Evolutionary conservation across 1,140 invertebrate genomes (phyloP).

Genomic region (Drosophila miranda): DNA sequence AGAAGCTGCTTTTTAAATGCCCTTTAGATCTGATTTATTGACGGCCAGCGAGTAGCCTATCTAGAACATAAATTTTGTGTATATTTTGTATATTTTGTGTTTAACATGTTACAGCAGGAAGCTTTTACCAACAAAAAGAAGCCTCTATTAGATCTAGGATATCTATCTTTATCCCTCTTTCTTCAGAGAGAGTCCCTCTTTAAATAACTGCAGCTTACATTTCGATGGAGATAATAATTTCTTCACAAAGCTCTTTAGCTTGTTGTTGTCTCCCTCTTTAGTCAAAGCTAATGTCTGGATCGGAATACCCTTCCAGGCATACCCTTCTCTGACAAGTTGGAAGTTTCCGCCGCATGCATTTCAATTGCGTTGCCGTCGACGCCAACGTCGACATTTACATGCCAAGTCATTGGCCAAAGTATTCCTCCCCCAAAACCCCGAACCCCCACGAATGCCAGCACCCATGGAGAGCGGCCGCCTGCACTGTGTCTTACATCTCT

Average conservation of each 20-base stretch:
- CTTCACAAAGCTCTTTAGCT: too few relatives aligned
- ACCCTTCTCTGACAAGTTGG: slow-evolving; percentile 50
- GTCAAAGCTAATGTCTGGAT: slow-evolving; percentile 8
- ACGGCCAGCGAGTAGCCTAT: too few relatives aligned
- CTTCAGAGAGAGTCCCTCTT: too few relatives aligned
- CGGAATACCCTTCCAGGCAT: slow-evolving; percentile 23
- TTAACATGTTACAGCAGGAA: too few relatives aligned
- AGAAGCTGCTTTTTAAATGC: slow-evolving; percentile 7
- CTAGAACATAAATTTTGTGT: too few relatives aligned
- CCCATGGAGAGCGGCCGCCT: slow-evolving; percentile 10
- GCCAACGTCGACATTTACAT: slow-evolving; percentile 75
- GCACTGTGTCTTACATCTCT: slow-evolving; percentile 73
- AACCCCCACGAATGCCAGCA: background rate
- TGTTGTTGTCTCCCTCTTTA: too few relatives aligned
- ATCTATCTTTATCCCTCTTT: too few relatives aligned
- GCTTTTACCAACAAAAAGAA: too few relatives aligned
- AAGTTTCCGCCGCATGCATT: slow-evolving; percentile 70
- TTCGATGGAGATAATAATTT: too few relatives aligned
- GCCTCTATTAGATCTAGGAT: too few relatives aligned
- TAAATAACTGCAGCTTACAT: too few relatives aligned
- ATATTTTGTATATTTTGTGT: too few relatives aligned
- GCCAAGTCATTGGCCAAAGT: slow-evolving; percentile 67
- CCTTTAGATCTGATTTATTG: background rate
- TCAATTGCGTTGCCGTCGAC: slow-evolving; percentile 57
- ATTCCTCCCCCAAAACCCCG: background rate